Base-by-base conservation (phyloP, 1,140 invertebrate species). In the Drosophila sp. region DNA sequence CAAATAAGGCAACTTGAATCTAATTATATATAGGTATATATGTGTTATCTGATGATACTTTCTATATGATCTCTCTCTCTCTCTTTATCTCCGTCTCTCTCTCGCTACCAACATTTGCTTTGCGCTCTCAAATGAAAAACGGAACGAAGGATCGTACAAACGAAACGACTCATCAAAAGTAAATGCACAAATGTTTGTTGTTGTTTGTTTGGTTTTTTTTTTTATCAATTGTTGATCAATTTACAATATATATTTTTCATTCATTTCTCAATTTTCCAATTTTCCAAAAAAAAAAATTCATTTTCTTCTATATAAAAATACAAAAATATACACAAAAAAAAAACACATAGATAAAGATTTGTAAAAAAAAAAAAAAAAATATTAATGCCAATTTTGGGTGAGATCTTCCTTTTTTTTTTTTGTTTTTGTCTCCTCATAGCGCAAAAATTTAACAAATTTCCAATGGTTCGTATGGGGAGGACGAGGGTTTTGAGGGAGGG, bases 1-100 rank as follows among this genome's bases (percentile, higher is more conserved):
- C 85, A 87, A 87, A 87, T 87, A 87, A 87, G 84, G 85, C 84
- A 87, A 87, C 85, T 87, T 84, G 84, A 90, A 90, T 87, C 80
- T 87, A 84, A 90, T 70, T 83, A 71, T 82, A 63, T 77, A 58
- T 72, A 40, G 65, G 11, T 69, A 62, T 67, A 11, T 66, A 35
- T 67, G 55, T 73, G 33, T 41, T 61, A 8, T 66, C 6, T 56
- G 40, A 47, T 47, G 44, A 47, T 47, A 47, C 44, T 47, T 47
- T 47, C 44, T 47, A 50, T 25, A 23, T 27, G 44, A 75, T 60
- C 50, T 44, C 11, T 66, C 57, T 11, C 57, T 11, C 63, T 32
- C 50, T 67, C 58, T 40, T 30, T 33, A 1, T 61, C 17, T 47
- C 8, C 47, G 63, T 75, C 74, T 65, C 4, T 41, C 44, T 47